phyloP scores from a whole-genome alignment of 1,140 invertebrate species.

The Drosophila sproati region DNA sequence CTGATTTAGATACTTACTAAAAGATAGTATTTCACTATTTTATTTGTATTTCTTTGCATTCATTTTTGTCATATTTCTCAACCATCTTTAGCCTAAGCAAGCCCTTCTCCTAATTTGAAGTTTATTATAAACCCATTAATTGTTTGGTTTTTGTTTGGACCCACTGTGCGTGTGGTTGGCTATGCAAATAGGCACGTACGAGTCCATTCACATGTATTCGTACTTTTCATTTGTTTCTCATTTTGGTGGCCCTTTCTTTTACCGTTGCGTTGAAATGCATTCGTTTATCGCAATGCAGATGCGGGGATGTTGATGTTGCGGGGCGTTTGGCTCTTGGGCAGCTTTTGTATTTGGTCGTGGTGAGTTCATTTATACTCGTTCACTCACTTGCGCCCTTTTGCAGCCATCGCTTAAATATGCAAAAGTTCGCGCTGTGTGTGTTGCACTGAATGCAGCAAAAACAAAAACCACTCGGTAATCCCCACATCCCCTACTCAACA shows the following conservation, averaged over 20 bases:
- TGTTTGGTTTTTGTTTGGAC: neutral
- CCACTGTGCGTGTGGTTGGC: slow-evolving; percentile 29
- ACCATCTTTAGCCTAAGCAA: too few relatives aligned
- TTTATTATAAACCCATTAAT: too few relatives aligned
- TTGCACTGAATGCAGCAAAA: slow-evolving; percentile 70
- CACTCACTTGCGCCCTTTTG: slow-evolving; percentile 70
- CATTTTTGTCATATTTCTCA: too few relatives aligned
- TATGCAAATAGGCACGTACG: slow-evolving; percentile 12
- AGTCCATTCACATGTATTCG: slow-evolving; percentile 32
- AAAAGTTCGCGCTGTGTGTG: slow-evolving; percentile 59
- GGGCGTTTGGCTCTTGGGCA: slow-evolving; percentile 6
- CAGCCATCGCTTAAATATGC: slow-evolving; percentile 74
- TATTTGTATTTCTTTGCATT: too few relatives aligned
- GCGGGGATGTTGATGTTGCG: neutral
- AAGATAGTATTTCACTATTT: too few relatives aligned
- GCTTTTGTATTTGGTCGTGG: slow-evolving; percentile 50
- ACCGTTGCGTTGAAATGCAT: slow-evolving; percentile 62
- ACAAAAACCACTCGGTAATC: slow-evolving; percentile 24
- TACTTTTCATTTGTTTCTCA: slow-evolving; percentile 37
- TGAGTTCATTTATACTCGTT: slow-evolving; percentile 83
- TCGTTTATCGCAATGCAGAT: slow-evolving; percentile 44
- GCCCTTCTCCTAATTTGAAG: too few relatives aligned
- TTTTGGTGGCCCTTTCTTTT: slow-evolving; percentile 27
- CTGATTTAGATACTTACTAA: too few relatives aligned
- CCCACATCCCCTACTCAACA: neutral